Conservation (phyloP, 2,797 vertebrate species). For the Pelochelys cantorii region DNA sequence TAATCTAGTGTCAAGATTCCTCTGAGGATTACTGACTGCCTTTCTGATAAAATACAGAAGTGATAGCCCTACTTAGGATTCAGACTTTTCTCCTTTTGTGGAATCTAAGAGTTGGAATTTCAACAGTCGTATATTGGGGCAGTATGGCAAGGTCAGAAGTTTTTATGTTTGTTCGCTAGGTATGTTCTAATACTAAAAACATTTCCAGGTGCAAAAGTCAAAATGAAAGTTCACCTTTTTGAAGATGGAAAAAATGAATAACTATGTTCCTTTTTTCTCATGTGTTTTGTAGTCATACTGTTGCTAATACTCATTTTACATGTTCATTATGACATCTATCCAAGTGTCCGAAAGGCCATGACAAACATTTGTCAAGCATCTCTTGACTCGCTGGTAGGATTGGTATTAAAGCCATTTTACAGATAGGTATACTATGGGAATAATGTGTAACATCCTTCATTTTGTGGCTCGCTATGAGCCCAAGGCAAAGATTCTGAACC, state of each 20-base stretch:
- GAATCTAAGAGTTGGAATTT: constrained; percentile 21
- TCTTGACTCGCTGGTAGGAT: constrained; percentile 43
- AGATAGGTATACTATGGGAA: constrained; percentile 9
- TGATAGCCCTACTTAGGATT: not conserved
- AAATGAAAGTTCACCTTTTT: constrained; percentile 55
- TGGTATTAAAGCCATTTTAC: constrained; percentile 52
- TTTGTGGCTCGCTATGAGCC: constrained; percentile 1
- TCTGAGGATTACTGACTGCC: constrained; percentile 56
- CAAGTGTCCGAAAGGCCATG: constrained; percentile 55
- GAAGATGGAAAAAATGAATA: constrained; percentile 44
- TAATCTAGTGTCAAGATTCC: constrained; percentile 52
- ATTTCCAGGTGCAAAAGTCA: constrained; percentile 18
- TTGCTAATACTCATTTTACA: constrained; percentile 57
- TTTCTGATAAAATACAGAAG: constrained; percentile 39
- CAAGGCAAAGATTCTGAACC: constrained; percentile 25
- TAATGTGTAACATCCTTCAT: constrained; percentile 41
- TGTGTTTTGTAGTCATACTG: constrained; percentile 54
- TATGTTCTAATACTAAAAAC: not conserved
- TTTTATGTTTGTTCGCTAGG: not conserved
- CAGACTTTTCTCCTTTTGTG: not conserved
- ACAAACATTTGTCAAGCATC: constrained; percentile 52
- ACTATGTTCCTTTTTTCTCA: constrained; percentile 46
- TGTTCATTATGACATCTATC: constrained; percentile 61
- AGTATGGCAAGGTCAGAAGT: not conserved
- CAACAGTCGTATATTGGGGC: not conserved